These are phyloP conservation scores for Oasisia sp. DNA, from an alignment of 2,888 invertebrate genomes.

Conservation along the genomic window DNA sequence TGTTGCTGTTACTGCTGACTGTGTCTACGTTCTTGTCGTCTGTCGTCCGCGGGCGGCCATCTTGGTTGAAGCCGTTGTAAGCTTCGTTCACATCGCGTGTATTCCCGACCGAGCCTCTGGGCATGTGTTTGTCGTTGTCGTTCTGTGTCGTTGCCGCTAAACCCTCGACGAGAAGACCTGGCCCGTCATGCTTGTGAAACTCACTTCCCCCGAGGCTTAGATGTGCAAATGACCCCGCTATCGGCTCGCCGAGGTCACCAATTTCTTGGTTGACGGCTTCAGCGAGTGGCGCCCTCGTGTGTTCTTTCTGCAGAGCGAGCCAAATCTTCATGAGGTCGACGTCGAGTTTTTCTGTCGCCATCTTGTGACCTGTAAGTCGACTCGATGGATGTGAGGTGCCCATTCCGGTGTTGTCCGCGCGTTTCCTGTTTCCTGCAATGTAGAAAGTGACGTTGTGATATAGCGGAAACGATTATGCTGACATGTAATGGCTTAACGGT, in stretches of 20 bases:
- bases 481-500: background rate
- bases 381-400: background rate
- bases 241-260: background rate
- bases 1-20: background rate
- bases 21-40: background rate
- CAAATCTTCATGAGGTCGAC: background rate
- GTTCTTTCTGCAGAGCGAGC: background rate
- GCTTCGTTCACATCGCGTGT: background rate
- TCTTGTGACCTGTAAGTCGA: background rate
- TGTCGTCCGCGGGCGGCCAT: background rate
- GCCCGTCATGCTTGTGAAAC: background rate
- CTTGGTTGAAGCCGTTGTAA: background rate
- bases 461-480: background rate
- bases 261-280: background rate
- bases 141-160: background rate
- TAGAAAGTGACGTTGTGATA: background rate
- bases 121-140: background rate
- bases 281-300: background rate
- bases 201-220: background rate
- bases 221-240: background rate
- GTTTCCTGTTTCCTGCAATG: background rate
- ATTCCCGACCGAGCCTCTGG: background rate
- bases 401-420: background rate
- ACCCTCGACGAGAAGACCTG: background rate
- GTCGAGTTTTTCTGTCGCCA: background rate